These are phyloP conservation scores for Cepaea hortensis DNA, from an alignment of 2,888 invertebrate species.

Conservation along the genomic window DNA sequence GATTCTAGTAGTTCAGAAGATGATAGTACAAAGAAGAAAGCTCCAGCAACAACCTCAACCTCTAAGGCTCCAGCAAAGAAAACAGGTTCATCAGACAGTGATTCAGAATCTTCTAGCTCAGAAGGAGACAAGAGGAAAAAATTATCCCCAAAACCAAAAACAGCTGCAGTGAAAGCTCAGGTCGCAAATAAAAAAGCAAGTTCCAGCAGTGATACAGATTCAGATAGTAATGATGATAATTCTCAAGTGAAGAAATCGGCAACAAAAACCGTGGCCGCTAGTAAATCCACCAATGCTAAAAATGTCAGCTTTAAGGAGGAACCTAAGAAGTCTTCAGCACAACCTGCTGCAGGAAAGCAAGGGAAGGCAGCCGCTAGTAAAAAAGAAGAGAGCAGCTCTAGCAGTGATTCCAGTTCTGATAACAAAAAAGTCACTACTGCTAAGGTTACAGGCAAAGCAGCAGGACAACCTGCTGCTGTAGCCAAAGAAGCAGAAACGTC, in stretches of 20 bases:
- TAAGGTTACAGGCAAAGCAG: background rate
- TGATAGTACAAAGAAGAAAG: background rate
- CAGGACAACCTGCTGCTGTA: background rate
- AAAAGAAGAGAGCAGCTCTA: constrained; percentile 42
- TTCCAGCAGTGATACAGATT: constrained; percentile 53
- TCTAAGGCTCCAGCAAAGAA: constrained; percentile 14
- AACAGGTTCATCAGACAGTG: constrained; percentile 49
- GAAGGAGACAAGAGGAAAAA: constrained; percentile 46
- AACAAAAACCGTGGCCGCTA: background rate
- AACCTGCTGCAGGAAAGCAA: background rate
- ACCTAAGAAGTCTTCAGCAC: constrained; percentile 8
- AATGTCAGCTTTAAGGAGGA: background rate
- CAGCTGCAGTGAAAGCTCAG: constrained; percentile 34
- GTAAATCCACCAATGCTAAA: background rate
- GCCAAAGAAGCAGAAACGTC: constrained; percentile 26
- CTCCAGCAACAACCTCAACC: background rate
- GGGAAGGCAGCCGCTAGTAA: background rate
- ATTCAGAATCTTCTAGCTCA: constrained; percentile 48
- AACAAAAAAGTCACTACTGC: constrained; percentile 9
- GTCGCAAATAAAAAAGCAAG: constrained; percentile 40
- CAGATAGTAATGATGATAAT: constrained; percentile 30
- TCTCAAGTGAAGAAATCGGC: constrained; percentile 13
- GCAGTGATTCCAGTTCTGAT: constrained; percentile 50
- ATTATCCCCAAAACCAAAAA: constrained; percentile 34
- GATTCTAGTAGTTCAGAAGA: constrained; percentile 49